A percentile compares a stretch with the other conserved stretches of the same genome.
Conservation (phyloP, 2,888 invertebrate species). For the Spatulosminthurus flaviceps region DNA sequence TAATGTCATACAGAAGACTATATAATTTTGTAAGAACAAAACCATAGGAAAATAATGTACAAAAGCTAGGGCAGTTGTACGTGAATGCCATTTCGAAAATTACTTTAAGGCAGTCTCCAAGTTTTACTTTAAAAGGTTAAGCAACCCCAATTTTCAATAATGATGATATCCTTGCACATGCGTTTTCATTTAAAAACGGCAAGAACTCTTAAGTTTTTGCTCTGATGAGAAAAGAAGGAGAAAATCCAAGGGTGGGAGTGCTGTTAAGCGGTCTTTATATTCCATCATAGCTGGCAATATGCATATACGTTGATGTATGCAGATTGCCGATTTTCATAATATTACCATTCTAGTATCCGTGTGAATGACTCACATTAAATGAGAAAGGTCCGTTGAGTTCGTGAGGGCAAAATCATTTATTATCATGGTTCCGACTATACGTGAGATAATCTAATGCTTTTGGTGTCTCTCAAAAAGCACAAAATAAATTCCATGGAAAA, state of each 20-base stretch:
- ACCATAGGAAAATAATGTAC: background rate
- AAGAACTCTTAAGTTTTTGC: background rate
- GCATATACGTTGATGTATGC: background rate
- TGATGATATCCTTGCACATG: background rate
- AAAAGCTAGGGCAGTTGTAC: background rate
- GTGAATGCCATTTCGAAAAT: background rate
- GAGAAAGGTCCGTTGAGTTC: conserved; percentile 18
- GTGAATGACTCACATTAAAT: conserved; percentile 23
- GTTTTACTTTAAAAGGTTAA: conserved; percentile 1
- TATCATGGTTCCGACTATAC: conserved; percentile 1
- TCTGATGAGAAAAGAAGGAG: background rate
- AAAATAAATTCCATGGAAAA: conserved; percentile 22
- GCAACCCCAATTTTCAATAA: conserved; percentile 1
- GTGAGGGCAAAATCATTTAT: background rate
- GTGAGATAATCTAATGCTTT: background rate
- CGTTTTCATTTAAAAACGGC: background rate
- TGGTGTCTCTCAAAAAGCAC: conserved; percentile 12
- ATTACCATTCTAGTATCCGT: conserved; percentile 12
- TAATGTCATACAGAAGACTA: too few relatives aligned
- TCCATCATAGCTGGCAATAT: background rate
- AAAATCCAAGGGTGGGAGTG: background rate
- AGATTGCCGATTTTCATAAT: conserved; percentile 10
- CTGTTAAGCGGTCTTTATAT: conserved; percentile 6
- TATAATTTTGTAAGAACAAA: too few relatives aligned
- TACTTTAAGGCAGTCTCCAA: background rate